Conservation (phyloP, 2,888 invertebrate species). For the Cerastis rubricosa region DNA sequence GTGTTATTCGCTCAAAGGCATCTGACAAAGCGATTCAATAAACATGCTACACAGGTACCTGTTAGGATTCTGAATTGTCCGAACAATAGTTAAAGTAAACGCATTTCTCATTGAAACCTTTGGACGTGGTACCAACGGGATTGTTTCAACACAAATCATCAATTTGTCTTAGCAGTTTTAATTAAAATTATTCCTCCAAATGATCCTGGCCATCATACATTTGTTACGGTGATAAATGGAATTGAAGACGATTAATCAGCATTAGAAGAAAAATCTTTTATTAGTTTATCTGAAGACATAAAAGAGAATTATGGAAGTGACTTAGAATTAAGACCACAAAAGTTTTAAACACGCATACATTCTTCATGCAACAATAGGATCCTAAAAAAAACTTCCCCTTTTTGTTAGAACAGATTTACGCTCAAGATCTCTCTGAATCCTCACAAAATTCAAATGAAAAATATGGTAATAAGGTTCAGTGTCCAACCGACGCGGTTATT, state of each 20-base stretch:
- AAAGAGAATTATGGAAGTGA: neutral
- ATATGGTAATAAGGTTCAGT: slow-evolving; percentile 57
- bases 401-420: slow-evolving; percentile 43
- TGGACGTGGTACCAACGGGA: slow-evolving; percentile 1
- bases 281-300: neutral
- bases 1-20: slow-evolving; percentile 70
- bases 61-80: slow-evolving; percentile 34
- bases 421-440: slow-evolving; percentile 16
- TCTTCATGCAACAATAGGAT: slow-evolving; percentile 6
- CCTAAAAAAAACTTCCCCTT: slow-evolving; percentile 1
- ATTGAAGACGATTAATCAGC: slow-evolving; percentile 12
- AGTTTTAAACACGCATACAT: slow-evolving; percentile 1
- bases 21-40: slow-evolving; percentile 69
- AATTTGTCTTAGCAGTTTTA: slow-evolving; percentile 29
- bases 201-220: neutral
- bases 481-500: slow-evolving; percentile 45
- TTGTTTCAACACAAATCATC: slow-evolving; percentile 34
- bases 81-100: slow-evolving; percentile 48
- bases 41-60: slow-evolving; percentile 53
- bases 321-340: neutral
- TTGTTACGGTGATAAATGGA: neutral
- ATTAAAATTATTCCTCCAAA: slow-evolving; percentile 43
- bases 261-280: neutral
- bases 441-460: slow-evolving; percentile 63
- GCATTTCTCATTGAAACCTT: slow-evolving; percentile 41